Evolutionary conservation across 2,797 vertebrate species (phyloP).

Genomic region (Lagorchestes hirsutus): DNA sequence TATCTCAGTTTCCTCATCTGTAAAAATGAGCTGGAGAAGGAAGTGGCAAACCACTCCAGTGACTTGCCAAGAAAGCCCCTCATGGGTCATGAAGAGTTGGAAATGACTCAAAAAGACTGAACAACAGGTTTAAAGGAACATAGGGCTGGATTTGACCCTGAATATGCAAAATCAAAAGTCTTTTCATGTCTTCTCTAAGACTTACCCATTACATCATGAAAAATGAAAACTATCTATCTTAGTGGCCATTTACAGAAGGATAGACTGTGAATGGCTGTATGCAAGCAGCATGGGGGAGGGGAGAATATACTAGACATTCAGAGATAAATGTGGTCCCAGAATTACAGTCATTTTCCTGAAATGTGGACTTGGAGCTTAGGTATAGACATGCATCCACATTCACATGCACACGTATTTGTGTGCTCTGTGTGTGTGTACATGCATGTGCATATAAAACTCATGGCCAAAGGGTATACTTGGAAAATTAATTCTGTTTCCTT

Average conservation of each 20-base stretch:
- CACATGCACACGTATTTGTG: not conserved
- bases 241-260: not conserved
- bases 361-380: not conserved
- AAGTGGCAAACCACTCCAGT: not conserved
- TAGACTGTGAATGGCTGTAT: not conserved
- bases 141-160: not conserved
- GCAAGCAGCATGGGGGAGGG: not conserved
- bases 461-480: constrained; percentile 36
- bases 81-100: not conserved
- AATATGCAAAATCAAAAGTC: not conserved
- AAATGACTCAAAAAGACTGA: not conserved
- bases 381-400: not conserved
- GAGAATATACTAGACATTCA: not conserved
- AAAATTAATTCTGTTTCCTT: constrained; percentile 70
- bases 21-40: not conserved
- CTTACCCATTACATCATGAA: not conserved
- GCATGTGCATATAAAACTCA: not conserved
- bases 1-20: constrained; percentile 58
- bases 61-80: not conserved
- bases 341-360: not conserved
- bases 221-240: not conserved
- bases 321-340: not conserved
- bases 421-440: not conserved
- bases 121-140: not conserved
- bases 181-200: not conserved